Evolutionary conservation across 2,888 invertebrate genomes (phyloP).

Genomic region (Acanthacorydalis orientalis): DNA sequence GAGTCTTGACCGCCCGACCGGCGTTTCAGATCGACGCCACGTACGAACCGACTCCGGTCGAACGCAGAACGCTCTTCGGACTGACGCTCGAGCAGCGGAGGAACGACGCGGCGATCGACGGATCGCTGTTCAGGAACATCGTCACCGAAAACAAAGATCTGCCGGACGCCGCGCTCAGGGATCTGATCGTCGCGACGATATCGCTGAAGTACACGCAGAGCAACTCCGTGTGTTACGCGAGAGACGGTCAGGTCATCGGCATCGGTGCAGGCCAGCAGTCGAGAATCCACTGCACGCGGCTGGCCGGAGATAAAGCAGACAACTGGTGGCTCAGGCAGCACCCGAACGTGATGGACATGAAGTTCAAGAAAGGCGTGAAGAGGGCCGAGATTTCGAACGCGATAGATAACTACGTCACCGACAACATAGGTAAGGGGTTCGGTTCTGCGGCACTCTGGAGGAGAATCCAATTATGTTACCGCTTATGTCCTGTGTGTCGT

Average conservation of each 20-base stretch:
- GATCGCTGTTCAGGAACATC: conserved; percentile 61
- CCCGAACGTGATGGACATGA: conserved; percentile 65
- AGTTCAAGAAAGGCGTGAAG: conserved; percentile 71
- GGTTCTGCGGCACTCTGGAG: too few species aligned
- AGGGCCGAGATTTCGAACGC: conserved; percentile 90
- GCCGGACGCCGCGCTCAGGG: conserved; percentile 61
- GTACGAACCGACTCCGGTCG: conserved; percentile 66
- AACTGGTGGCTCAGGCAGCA: conserved; percentile 97
- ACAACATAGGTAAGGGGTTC: conserved; percentile 73
- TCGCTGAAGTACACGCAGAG: conserved; percentile 96
- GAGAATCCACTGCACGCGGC: conserved; percentile 91
- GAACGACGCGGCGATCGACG: conserved; percentile 73
- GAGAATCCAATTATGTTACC: too few species aligned
- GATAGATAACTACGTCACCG: conserved; percentile 86
- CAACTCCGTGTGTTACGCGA: conserved; percentile 94
- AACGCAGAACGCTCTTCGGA: conserved; percentile 72
- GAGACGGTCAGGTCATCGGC: conserved; percentile 82
- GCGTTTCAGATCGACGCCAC: conserved; percentile 60
- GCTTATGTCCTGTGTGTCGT: too few species aligned
- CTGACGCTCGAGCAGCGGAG: conserved; percentile 72
- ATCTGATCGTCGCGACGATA: conserved; percentile 89
- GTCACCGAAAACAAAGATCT: conserved; percentile 54
- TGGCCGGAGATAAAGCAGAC: conserved; percentile 94
- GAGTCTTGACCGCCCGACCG: not conserved
- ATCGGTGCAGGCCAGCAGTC: conserved; percentile 99